Conservation (phyloP, 2,888 invertebrate genomes). For the Thera britannica region DNA sequence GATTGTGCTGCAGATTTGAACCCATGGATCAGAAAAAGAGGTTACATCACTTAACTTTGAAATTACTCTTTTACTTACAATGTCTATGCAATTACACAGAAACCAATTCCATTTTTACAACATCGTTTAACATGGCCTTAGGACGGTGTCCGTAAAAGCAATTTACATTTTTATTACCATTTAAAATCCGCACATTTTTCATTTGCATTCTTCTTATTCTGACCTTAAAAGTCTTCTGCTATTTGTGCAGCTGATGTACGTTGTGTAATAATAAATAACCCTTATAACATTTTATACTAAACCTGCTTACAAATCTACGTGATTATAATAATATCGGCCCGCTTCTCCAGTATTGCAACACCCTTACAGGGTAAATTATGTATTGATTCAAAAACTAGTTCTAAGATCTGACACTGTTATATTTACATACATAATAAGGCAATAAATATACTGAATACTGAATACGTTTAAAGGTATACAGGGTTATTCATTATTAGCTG, state of each 20-base stretch:
- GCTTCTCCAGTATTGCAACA: too few relatives aligned
- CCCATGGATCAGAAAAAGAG: not conserved
- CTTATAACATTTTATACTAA: too few relatives aligned
- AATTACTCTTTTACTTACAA: not conserved
- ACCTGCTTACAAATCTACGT: too few relatives aligned
- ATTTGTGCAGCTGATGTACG: conserved; percentile 1
- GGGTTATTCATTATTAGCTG: too few relatives aligned
- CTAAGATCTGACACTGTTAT: too few relatives aligned
- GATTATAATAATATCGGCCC: too few relatives aligned
- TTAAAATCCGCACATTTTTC: conserved; percentile 6
- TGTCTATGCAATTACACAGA: conserved; percentile 5
- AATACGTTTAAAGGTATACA: too few relatives aligned
- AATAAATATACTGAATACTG: too few relatives aligned
- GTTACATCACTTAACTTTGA: too few relatives aligned
- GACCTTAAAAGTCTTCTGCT: conserved; percentile 15
- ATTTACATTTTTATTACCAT: conserved; percentile 9
- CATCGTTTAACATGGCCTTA: conserved; percentile 8
- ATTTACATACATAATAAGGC: too few relatives aligned
- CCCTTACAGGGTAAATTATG: too few relatives aligned
- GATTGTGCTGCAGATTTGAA: not conserved
- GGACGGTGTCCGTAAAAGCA: conserved; percentile 3
- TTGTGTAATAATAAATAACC: not conserved
- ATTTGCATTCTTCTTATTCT: conserved; percentile 13
- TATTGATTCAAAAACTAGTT: too few relatives aligned
- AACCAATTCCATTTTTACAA: conserved; percentile 11